Percentiles rank a stretch among this genome's conserved stretches.
These are phyloP conservation scores for silkworm (Bombyx mori) DNA, from an alignment of 1,140 invertebrate genomes.

Conservation along the genomic window ASM3026992v2 NC_085124.1:8495001-8495500, in stretches of 20 bases:
- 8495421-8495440: conserved; percentile 62
- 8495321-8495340: conserved; percentile 59
- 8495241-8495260: conserved; percentile 29
- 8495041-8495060: too few relatives aligned
- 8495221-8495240: conserved; percentile 26
- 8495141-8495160: too few relatives aligned
- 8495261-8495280: conserved; percentile 53
- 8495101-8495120: too few relatives aligned
- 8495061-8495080: too few relatives aligned
- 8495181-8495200: too few relatives aligned
- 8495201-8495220: conserved; percentile 1
- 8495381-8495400: conserved; percentile 68
- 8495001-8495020: neutral
- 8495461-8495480: conserved; percentile 65
- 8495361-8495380: conserved; percentile 62
- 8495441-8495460: conserved; percentile 59
- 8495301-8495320: conserved; percentile 49
- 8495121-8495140: too few relatives aligned
- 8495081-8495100: too few relatives aligned
- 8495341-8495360: conserved; percentile 60
- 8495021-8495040: too few relatives aligned
- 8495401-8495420: conserved; percentile 58
- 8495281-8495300: conserved; percentile 53
- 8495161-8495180: too few relatives aligned
- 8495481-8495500: conserved; percentile 67